These are phyloP conservation scores for Sminthurides bifidus DNA, from an alignment of 1,140 invertebrate species.

Conservation along the genomic window DNA sequence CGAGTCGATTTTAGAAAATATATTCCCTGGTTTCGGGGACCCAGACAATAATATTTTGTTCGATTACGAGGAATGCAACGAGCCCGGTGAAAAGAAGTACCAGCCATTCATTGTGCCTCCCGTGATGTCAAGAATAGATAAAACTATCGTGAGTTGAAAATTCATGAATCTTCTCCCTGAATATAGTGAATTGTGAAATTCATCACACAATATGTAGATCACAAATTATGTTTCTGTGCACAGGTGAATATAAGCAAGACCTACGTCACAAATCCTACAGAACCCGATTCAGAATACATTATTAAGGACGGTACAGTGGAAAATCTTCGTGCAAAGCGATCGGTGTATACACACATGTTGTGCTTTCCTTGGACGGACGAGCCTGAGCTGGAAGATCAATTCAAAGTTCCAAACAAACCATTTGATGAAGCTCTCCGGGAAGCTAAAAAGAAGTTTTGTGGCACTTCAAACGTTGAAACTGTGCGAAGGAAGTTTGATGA, in stretches of 20 bases:
- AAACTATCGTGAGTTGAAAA: constrained; percentile 12
- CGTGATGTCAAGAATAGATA: constrained; percentile 14
- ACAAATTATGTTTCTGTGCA: too few species aligned
- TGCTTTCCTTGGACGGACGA: constrained; percentile 17
- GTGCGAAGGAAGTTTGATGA: constrained; percentile 55
- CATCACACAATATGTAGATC: neutral
- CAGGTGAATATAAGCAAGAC: neutral
- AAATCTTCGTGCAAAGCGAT: constrained; percentile 6
- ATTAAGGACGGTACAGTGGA: neutral
- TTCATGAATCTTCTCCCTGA: neutral
- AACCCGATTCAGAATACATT: neutral
- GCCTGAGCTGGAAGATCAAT: neutral
- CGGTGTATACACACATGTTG: constrained; percentile 19
- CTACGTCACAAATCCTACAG: neutral
- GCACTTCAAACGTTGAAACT: constrained; percentile 38
- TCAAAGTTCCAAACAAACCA: constrained; percentile 42
- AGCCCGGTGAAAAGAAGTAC: neutral
- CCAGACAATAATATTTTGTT: constrained; percentile 22
- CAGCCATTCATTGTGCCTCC: constrained; percentile 8
- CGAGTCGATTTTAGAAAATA: constrained; percentile 50
- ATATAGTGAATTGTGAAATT: neutral
- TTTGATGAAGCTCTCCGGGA: constrained; percentile 41
- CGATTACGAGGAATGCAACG: constrained; percentile 21
- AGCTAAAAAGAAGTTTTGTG: constrained; percentile 41
- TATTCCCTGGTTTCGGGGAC: constrained; percentile 45